phyloP scores from a whole-genome alignment of 2,113 vertebrate species.

The Aramus guarauna region DNA sequence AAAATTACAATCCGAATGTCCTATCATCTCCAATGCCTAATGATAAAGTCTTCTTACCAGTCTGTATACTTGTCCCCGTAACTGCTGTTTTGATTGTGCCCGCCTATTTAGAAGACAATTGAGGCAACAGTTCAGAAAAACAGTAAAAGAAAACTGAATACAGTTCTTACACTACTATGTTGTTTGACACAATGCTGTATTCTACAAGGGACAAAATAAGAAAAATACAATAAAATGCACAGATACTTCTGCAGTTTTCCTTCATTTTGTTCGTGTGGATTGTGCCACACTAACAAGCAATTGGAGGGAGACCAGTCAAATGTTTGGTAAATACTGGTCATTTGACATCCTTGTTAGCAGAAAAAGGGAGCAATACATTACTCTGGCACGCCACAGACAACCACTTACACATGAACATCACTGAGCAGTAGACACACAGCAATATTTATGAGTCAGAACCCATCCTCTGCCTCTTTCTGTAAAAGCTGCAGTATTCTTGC shows the following conservation, averaged over 20 bases:
- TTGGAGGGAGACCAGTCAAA: neutral
- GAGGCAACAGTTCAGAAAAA: slow-evolving; percentile 11
- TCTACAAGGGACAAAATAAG: neutral
- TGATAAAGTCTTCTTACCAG: slow-evolving; percentile 75
- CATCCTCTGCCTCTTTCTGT: neutral
- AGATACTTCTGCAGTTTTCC: neutral
- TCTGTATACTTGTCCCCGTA: slow-evolving; percentile 87
- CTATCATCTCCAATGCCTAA: neutral
- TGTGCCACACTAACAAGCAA: neutral
- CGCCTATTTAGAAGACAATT: slow-evolving; percentile 75
- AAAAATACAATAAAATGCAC: neutral
- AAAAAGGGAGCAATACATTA: neutral
- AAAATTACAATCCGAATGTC: neutral
- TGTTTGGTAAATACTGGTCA: neutral
- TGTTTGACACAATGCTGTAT: neutral
- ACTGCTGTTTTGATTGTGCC: slow-evolving; percentile 90
- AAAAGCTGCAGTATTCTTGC: neutral
- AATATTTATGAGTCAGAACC: neutral
- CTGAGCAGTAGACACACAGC: neutral
- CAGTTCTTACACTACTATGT: neutral
- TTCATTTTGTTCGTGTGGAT: neutral
- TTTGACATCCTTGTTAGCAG: neutral
- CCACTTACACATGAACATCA: neutral
- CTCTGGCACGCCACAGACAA: neutral
- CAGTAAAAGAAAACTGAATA: neutral